A percentile compares a stretch with the other conserved stretches of the same genome.
phyloP scores from a whole-genome alignment of 2,113 vertebrate genomes.

The Cariama cristata region DNA sequence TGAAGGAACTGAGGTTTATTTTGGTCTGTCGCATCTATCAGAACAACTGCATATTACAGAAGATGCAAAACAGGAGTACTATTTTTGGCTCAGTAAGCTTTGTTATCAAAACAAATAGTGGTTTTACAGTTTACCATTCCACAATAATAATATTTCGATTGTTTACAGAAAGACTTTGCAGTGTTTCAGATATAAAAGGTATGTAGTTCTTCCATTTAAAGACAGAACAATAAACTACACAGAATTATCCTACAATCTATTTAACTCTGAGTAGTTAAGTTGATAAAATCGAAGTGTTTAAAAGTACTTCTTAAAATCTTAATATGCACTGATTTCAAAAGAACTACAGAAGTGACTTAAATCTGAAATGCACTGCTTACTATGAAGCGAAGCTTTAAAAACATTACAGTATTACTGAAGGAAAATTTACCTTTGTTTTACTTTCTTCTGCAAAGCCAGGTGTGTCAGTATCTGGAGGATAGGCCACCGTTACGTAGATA shows the following conservation, averaged over 20 bases:
- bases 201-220: not conserved
- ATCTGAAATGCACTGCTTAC: not conserved
- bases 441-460: conserved; percentile 92
- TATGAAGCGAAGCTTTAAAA: not conserved
- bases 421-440: conserved; percentile 86
- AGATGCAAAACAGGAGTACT: not conserved
- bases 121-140: not conserved
- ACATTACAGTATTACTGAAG: not conserved
- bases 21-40: not conserved
- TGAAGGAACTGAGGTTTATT: not conserved
- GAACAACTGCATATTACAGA: not conserved
- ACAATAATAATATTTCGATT: not conserved
- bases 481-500: conserved; percentile 93
- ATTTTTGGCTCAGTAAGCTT: not conserved
- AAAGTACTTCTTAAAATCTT: not conserved
- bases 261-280: not conserved
- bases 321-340: not conserved
- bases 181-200: not conserved
- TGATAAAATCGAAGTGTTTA: not conserved
- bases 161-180: not conserved
- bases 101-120: not conserved
- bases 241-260: not conserved
- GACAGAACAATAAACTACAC: not conserved
- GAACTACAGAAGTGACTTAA: not conserved
- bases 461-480: conserved; percentile 97